A percentile compares a stretch with the other conserved stretches of the same genome.
Evolutionary conservation across 2,888 invertebrate genomes (phyloP).

Genomic region (Rhamnusium bicolor): DNA sequence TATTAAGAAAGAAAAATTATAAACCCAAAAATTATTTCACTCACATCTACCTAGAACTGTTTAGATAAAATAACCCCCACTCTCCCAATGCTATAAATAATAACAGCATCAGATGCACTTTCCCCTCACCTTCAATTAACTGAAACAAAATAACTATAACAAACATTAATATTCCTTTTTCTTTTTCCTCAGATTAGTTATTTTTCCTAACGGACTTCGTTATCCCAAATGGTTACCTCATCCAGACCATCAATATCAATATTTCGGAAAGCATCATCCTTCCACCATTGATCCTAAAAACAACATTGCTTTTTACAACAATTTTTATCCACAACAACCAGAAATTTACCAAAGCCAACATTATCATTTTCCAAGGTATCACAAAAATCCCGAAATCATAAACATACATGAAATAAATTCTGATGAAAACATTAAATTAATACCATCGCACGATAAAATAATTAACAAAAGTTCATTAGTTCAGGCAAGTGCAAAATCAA

Average conservation of each 20-base stretch:
- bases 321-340: neutral
- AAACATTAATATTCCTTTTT: conserved; percentile 45
- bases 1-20: no score
- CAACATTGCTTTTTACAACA: conserved; percentile 4
- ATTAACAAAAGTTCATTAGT: neutral
- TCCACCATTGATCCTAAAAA: conserved; percentile 28
- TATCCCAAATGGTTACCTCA: conserved; percentile 55
- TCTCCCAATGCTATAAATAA: neutral
- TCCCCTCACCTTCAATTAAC: neutral
- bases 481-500: neutral
- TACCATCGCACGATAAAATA: neutral
- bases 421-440: neutral
- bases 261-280: conserved; percentile 37
- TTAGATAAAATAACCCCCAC: neutral
- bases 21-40: neutral
- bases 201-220: conserved; percentile 53
- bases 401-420: neutral
- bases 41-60: neutral
- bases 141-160: neutral
- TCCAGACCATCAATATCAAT: conserved; percentile 42
- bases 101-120: no score
- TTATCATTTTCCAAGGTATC: conserved; percentile 19
- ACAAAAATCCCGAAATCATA: conserved; percentile 20
- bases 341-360: conserved; percentile 16
- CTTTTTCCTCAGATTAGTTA: conserved; percentile 44